Conservation (phyloP, 2,113 vertebrate genomes). For the Erinaceus europaeus region DNA sequence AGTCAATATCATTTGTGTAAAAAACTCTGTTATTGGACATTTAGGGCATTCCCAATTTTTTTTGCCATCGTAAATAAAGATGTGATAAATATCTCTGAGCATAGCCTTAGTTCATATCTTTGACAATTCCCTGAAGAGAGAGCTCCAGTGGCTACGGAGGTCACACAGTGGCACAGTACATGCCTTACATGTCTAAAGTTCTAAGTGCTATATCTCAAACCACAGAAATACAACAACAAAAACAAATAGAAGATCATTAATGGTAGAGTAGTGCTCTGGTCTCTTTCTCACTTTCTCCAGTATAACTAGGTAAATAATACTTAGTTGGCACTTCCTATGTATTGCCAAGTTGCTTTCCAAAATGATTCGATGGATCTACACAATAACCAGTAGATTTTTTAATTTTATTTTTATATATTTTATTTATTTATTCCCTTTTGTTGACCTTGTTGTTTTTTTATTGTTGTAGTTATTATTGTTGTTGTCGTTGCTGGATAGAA, state of each 20-base stretch:
- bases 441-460: no score
- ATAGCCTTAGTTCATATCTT: not conserved
- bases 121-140: not conserved
- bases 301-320: not conserved
- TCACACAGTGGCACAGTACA: no score
- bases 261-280: no score
- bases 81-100: not conserved
- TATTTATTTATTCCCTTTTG: no score
- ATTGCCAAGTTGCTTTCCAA: not conserved
- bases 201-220: no score
- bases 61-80: constrained; percentile 20
- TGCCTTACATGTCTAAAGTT: no score
- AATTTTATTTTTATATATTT: not conserved
- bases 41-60: not conserved
- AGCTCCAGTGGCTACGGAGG: no score
- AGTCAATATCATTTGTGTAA: constrained; percentile 14
- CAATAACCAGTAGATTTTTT: not conserved
- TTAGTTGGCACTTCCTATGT: not conserved
- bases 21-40: not conserved
- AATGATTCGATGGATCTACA: not conserved
- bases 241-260: no score
- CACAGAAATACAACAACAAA: no score
- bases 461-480: no score
- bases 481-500: no score
- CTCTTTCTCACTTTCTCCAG: no score